These are phyloP conservation scores for Halocaridina rubra DNA, from an alignment of 2,888 invertebrate species.

Conservation along the genomic window DNA sequence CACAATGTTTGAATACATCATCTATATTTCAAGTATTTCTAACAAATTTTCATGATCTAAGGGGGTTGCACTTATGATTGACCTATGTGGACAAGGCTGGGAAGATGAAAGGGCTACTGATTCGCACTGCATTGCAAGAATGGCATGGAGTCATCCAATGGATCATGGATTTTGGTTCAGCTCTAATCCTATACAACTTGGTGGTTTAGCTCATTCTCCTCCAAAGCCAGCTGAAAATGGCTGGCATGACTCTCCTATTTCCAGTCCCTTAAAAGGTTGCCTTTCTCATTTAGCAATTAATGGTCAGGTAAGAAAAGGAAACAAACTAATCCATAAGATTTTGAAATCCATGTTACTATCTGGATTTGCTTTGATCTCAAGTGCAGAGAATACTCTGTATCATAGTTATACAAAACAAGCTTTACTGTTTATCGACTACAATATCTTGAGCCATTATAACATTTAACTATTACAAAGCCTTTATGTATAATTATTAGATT, in stretches of 20 bases:
- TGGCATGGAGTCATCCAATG: background rate
- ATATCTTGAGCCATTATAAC: too few relatives aligned
- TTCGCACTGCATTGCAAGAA: constrained; percentile 30
- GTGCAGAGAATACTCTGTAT: too few relatives aligned
- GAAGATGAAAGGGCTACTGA: background rate
- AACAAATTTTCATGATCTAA: background rate
- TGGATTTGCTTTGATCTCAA: too few relatives aligned
- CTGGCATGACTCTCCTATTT: constrained; percentile 13
- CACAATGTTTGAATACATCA: too few relatives aligned
- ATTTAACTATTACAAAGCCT: too few relatives aligned
- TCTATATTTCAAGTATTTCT: background rate
- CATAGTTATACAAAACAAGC: too few relatives aligned
- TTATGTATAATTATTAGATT: too few relatives aligned
- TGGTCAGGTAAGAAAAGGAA: constrained; percentile 30
- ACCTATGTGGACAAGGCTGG: constrained; percentile 30
- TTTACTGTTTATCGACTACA: too few relatives aligned
- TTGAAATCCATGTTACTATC: too few relatives aligned
- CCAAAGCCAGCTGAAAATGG: background rate
- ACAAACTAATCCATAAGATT: too few relatives aligned
- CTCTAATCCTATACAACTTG: constrained; percentile 18
- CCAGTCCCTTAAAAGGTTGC: constrained; percentile 20
- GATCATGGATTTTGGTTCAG: background rate
- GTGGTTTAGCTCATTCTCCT: constrained; percentile 38
- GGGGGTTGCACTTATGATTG: constrained; percentile 40
- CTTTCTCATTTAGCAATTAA: constrained; percentile 22